phyloP scores from a whole-genome alignment of 2,797 vertebrate species.

The Acanthopagrus latus region DNA sequence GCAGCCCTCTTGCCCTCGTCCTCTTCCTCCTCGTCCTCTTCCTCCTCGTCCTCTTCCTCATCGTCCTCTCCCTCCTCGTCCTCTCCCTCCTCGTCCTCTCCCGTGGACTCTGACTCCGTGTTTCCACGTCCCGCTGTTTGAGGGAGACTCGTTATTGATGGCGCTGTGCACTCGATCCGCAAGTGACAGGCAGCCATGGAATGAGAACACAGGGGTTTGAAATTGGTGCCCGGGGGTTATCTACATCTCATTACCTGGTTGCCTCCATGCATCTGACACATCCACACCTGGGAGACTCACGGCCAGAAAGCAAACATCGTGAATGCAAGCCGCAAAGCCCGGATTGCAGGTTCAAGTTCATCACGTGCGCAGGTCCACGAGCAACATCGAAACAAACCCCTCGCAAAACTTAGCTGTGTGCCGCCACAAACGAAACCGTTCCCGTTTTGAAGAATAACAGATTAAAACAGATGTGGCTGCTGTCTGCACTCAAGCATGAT shows the following conservation, averaged over 20 bases:
- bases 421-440: slow-evolving; percentile 30
- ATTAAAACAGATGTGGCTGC: slow-evolving; percentile 48
- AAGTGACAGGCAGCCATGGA: slow-evolving; percentile 59
- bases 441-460: slow-evolving; percentile 43
- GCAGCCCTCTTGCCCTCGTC: slow-evolving; percentile 39
- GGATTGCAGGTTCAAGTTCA: background rate
- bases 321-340: slow-evolving; percentile 21
- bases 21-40: slow-evolving; percentile 34
- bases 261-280: slow-evolving; percentile 48
- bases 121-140: slow-evolving; percentile 30
- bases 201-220: slow-evolving; percentile 57
- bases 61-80: slow-evolving; percentile 47
- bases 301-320: slow-evolving; percentile 22
- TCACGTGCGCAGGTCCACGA: background rate
- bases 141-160: slow-evolving; percentile 48
- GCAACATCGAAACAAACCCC: slow-evolving; percentile 44
- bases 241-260: slow-evolving; percentile 65
- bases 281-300: slow-evolving; percentile 38
- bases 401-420: slow-evolving; percentile 4
- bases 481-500: slow-evolving; percentile 59
- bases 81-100: slow-evolving; percentile 34
- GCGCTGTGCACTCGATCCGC: slow-evolving; percentile 40
- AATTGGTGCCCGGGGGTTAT: slow-evolving; percentile 60
- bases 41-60: slow-evolving; percentile 38
- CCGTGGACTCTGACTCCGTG: slow-evolving; percentile 40